Percentiles rank a stretch among this genome's conserved stretches.
These are phyloP conservation scores for Sebastiscus albofasciatus DNA, from an alignment of 2,797 vertebrate species.

Conservation along the genomic window DNA sequence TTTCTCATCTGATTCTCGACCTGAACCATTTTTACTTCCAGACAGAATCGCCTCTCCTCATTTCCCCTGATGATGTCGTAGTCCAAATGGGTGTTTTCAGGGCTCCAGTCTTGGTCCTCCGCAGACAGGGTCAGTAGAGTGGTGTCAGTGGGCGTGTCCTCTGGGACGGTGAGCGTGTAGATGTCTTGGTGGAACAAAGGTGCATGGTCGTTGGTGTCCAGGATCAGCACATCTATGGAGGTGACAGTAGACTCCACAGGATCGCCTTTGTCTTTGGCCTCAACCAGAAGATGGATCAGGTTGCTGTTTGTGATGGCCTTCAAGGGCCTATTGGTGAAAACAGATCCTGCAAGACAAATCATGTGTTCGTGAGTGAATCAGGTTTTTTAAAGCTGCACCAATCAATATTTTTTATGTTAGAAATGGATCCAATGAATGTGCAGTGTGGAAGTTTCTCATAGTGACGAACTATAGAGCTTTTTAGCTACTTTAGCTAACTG, in stretches of 20 bases:
- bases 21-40: constrained; percentile 81
- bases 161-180: constrained; percentile 85
- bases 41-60: constrained; percentile 82
- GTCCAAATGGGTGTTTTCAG: constrained; percentile 83
- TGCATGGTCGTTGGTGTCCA: constrained; percentile 85
- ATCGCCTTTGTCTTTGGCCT: constrained; percentile 88
- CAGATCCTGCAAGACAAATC: constrained; percentile 83
- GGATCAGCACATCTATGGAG: constrained; percentile 82
- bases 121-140: constrained; percentile 85
- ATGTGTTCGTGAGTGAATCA: neutral
- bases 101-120: constrained; percentile 84
- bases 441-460: neutral
- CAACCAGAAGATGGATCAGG: constrained; percentile 84
- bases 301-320: constrained; percentile 74
- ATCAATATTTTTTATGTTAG: neutral
- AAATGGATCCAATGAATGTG: neutral
- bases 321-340: constrained; percentile 84
- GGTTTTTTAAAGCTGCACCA: neutral
- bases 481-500: neutral
- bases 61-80: constrained; percentile 87
- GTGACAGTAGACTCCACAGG: constrained; percentile 83
- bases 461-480: neutral
- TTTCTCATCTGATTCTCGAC: constrained; percentile 75
- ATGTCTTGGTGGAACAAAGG: constrained; percentile 84
- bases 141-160: constrained; percentile 83